These are phyloP conservation scores for Pavo muticus DNA, from an alignment of 2,113 vertebrate species.

Conservation along the genomic window DNA sequence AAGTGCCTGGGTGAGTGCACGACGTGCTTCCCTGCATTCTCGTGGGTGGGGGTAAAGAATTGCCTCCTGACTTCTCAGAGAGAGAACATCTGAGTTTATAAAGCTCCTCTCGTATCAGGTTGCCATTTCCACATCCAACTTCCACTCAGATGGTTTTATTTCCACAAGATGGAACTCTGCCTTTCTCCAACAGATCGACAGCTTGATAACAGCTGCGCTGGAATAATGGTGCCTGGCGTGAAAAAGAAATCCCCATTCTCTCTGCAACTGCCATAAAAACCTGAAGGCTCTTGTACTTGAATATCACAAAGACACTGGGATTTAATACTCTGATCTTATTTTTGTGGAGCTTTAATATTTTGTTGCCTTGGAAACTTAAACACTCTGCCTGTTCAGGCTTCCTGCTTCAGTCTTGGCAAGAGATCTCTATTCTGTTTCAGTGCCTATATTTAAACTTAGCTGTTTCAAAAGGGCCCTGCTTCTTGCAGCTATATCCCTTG, in stretches of 20 bases:
- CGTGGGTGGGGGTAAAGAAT: background rate
- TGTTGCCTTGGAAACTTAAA: constrained; percentile 65
- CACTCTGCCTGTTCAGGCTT: constrained; percentile 38
- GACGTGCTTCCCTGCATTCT: fast-evolving
- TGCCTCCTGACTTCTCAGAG: background rate
- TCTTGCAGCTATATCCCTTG: constrained; percentile 42
- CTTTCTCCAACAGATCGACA: background rate
- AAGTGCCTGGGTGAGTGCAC: constrained; percentile 92
- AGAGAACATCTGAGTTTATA: background rate
- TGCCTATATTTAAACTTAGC: constrained; percentile 57
- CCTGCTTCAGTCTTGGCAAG: constrained; percentile 64
- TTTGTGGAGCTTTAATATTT: constrained; percentile 64
- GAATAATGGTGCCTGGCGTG: constrained; percentile 13
- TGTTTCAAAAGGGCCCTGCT: constrained; percentile 13
- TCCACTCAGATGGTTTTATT: background rate
- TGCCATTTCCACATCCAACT: background rate
- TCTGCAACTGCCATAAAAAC: constrained; percentile 35
- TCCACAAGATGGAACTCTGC: background rate
- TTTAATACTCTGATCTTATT: constrained; percentile 51
- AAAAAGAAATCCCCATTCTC: constrained; percentile 30
- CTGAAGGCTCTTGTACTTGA: constrained; percentile 47
- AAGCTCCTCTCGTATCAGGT: background rate
- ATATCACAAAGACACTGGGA: constrained; percentile 31
- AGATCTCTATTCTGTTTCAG: background rate
- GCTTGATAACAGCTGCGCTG: constrained; percentile 26